Conservation (phyloP, 2,113 vertebrate species). For the Ciconia maguari region DNA sequence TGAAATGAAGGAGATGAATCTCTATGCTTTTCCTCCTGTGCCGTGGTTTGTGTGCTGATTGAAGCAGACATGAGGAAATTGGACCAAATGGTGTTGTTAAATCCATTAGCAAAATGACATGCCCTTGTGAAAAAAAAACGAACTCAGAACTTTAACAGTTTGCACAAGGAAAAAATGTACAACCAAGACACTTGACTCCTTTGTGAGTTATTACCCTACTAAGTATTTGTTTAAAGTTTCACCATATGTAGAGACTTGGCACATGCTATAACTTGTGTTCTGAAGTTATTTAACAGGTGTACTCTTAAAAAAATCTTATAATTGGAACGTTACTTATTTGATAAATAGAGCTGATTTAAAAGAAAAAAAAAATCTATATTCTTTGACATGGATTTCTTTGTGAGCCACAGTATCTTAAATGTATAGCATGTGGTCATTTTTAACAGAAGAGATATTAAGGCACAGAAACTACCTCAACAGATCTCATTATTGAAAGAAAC, state of each 20-base stretch:
- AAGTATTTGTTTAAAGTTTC: constrained; percentile 70
- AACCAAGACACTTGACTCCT: constrained; percentile 60
- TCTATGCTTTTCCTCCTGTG: background rate
- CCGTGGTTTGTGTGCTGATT: constrained; percentile 54
- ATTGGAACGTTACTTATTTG: constrained; percentile 23
- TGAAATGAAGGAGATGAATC: constrained; percentile 47
- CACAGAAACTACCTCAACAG: background rate
- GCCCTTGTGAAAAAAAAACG: constrained; percentile 14
- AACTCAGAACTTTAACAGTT: constrained; percentile 60
- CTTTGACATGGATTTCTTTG: background rate
- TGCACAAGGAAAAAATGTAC: constrained; percentile 52
- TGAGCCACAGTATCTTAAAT: background rate
- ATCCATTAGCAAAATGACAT: constrained; percentile 71
- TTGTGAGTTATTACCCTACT: constrained; percentile 49
- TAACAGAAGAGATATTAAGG: background rate
- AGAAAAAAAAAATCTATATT: background rate
- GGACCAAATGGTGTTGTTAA: constrained; percentile 73
- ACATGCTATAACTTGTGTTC: constrained; percentile 24
- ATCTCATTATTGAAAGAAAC: background rate
- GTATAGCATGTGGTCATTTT: background rate
- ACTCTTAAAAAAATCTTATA: constrained; percentile 36
- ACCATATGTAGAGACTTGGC: constrained; percentile 58
- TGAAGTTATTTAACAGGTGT: constrained; percentile 64
- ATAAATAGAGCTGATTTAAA: background rate
- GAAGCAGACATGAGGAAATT: constrained; percentile 73